These are phyloP conservation scores for Akabosia matsudoensis DNA, from an alignment of 1,140 invertebrate species.

Conservation along the genomic window DNA sequence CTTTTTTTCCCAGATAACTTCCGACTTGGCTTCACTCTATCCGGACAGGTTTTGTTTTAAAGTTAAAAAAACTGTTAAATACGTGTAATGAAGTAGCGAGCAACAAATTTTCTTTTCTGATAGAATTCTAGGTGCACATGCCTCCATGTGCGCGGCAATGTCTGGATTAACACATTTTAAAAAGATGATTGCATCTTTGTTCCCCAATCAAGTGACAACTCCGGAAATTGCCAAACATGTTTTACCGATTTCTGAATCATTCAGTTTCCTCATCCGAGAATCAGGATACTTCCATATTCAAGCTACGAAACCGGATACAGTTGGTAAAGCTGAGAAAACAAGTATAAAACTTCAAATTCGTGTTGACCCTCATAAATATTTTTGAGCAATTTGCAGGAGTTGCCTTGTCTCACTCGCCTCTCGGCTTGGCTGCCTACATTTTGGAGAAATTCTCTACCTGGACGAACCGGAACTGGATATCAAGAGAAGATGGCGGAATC, in stretches of 20 bases:
- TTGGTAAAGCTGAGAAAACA: conserved; percentile 60
- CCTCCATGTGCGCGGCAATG: conserved; percentile 49
- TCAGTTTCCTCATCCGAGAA: conserved; percentile 33
- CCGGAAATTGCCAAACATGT: background rate
- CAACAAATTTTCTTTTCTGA: conserved; percentile 16
- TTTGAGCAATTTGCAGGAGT: no score
- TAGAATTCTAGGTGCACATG: conserved; percentile 52
- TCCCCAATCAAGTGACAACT: background rate
- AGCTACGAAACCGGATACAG: conserved; percentile 84
- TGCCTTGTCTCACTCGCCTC: conserved; percentile 54
- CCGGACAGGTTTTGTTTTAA: background rate
- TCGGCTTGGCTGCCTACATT: conserved; percentile 74
- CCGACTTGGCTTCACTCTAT: background rate
- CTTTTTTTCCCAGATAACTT: no score
- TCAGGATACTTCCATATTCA: conserved; percentile 64
- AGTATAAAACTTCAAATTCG: background rate
- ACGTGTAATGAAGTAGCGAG: background rate
- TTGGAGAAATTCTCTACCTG: conserved; percentile 80
- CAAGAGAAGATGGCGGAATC: conserved; percentile 68
- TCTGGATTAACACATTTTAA: conserved; percentile 30
- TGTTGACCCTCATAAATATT: no score
- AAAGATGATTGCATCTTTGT: background rate
- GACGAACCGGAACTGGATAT: conserved; percentile 62
- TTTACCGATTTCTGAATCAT: conserved; percentile 37
- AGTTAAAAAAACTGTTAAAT: background rate